Conservation (phyloP, 64 coral and sea anemone genomes). For the Montipora sp. region DNA sequence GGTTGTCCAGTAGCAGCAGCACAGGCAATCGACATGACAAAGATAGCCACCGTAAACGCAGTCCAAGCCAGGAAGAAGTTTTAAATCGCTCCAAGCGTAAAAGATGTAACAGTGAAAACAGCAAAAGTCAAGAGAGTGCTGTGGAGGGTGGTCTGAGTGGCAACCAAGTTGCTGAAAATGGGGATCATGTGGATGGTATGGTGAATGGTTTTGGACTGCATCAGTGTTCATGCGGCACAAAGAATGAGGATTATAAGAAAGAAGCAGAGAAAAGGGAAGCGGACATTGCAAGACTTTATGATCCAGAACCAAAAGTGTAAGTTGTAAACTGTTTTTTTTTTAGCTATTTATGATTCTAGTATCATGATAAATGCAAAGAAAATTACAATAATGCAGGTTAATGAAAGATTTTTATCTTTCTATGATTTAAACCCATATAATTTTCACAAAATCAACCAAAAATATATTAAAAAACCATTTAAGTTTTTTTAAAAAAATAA, state of each 20-base stretch:
- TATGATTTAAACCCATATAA: too few relatives aligned
- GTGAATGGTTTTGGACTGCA: slow-evolving; percentile 10
- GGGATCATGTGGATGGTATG: not conserved
- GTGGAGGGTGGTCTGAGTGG: not conserved
- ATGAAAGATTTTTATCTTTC: too few relatives aligned
- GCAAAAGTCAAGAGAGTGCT: slow-evolving; percentile 1
- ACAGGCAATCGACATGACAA: slow-evolving; percentile 53
- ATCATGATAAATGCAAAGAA: too few relatives aligned
- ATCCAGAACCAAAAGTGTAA: slow-evolving; percentile 83
- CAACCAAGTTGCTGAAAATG: slow-evolving; percentile 35
- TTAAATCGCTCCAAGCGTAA: slow-evolving; percentile 56
- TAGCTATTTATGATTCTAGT: not conserved
- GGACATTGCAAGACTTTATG: slow-evolving; percentile 71
- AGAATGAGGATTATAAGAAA: slow-evolving; percentile 39
- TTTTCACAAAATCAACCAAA: too few relatives aligned
- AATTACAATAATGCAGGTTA: too few relatives aligned
- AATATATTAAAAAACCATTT: too few relatives aligned
- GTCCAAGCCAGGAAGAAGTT: slow-evolving; percentile 82
- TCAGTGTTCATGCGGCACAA: slow-evolving; percentile 12
- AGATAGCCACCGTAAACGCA: slow-evolving; percentile 66
- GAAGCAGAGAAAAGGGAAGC: slow-evolving; percentile 14
- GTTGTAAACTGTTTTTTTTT: not conserved
- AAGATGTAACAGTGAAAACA: slow-evolving; percentile 61
- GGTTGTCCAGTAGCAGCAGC: slow-evolving; percentile 57
- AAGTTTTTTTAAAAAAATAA: too few relatives aligned